Base-by-base conservation (phyloP, 92 coral and sea anemone genomes). In the Nematostella vectensis region DNA sequence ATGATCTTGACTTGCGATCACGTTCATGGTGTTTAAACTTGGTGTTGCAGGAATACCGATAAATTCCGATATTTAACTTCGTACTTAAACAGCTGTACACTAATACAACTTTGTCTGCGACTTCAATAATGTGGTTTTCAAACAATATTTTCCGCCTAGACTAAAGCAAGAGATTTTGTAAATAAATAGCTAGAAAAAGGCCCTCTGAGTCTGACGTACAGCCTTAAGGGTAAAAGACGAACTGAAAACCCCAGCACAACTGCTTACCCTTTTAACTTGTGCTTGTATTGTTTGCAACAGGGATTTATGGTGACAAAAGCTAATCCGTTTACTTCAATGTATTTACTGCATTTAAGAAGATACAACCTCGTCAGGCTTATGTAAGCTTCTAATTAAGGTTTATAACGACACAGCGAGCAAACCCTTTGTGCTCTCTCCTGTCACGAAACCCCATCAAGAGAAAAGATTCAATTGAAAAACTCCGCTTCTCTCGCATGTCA, bases 271-370 rank as follows among this genome's bases (percentile, higher is more conserved):
- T 66, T 66, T 55, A 47, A 55, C 44, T 62, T 42, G 30, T 19
- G 28, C 17, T 42, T 17, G 39, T 63, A 42, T 66, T 66, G 72
- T 66, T 55, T 45, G 40, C 38, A 33, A 42, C 27, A 55, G 72
- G 72, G 72, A 66, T 66, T 66, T 66, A 47, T 44, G 16, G 26
- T 54, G 27, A 66, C 72, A 66, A 66, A 54, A 59, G 72, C 48
- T 55, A 66, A 66, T 66, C 72, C 72, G 42, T 55, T 36, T 54
- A 66, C 55, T 57, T 38, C 27, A 45, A 40, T 55, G 54, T 54
- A 54, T 55, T 55, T 55, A 17, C 47, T 25, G 31, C 55, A 54
- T 57, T 38, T 23, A 64, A 36, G 48, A 52, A 66, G 55, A 28
- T 29, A 44, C 44, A 66, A 39, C 47, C 31, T 28, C 22, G n/a